Evolutionary conservation across 2,113 vertebrate species (phyloP), one percentile per base, ranked within the genome.

Genomic region (Donacobius atricapilla): DNA sequence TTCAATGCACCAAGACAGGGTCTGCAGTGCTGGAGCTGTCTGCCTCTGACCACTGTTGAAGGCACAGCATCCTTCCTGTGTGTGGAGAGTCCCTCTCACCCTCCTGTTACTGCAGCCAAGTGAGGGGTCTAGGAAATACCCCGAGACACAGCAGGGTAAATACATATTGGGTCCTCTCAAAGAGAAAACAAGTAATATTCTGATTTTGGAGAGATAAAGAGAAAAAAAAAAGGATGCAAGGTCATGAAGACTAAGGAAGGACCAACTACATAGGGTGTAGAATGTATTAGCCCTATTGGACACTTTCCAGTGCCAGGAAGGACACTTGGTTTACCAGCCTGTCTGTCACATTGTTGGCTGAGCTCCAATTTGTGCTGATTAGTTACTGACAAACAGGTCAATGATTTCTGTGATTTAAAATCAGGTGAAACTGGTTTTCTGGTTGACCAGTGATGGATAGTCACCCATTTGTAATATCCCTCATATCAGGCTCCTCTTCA

Each of bases 341-440:
- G 33, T 75, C 35, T 60, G 14, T 45, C 64, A 91, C 16, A 47
- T 45, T n/a, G 4, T 70, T 93, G 50, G 16, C 94, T 81, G 35
- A 73, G 31, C 35, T 93, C 56, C 44, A 53, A 25, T 61, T 68
- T 66, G 7, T 79, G 65, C 39, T 90, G 13, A 30, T 81, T 83
- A 51, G 30, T 84, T 83, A 76, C 45, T 82, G 79, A 87, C 50
- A 76, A 95, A 94, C n/a, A 81, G 27, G 58, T 93, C 57, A 79
- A 35, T 73, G 79, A 94, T 42, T 87, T 65, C 60, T 89, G 84
- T 60, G 61, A 35, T 53, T 94, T 88, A 80, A 92, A 88, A 50
- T 44, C 51, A 35, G 28, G 54, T 51, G 31, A 86, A 87, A 70
- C 76, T 47, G 23, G 14, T 73, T 83, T 89, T 84, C 30, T 89